Conservation (phyloP, 2,113 vertebrate species). For the Atherinomorus stipes region DNA sequence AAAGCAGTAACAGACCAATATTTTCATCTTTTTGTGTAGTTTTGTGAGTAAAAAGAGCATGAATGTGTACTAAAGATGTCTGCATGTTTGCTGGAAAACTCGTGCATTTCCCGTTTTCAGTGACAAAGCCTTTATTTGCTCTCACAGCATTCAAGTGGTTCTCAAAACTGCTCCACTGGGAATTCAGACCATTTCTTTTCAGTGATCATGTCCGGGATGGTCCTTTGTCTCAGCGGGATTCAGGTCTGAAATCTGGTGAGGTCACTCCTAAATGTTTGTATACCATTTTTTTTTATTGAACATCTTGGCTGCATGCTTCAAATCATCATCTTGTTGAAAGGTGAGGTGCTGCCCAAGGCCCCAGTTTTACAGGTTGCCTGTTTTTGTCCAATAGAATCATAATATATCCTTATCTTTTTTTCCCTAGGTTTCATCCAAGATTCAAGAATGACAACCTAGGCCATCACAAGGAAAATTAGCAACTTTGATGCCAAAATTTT, state of each 20-base stretch:
- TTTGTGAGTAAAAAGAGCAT: too few relatives aligned
- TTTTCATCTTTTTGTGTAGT: too few relatives aligned
- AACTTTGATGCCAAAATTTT: not conserved
- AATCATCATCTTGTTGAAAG: not conserved
- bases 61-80: too few relatives aligned
- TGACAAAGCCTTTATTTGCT: not conserved
- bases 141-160: not conserved
- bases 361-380: not conserved
- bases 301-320: not conserved
- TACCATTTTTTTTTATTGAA: not conserved
- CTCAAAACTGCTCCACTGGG: not conserved
- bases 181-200: not conserved
- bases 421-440: not conserved
- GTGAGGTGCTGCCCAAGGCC: not conserved
- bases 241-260: not conserved
- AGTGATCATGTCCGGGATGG: not conserved
- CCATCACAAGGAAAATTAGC: not conserved
- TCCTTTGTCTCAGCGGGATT: not conserved
- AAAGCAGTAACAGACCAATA: too few relatives aligned
- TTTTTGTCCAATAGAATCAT: not conserved
- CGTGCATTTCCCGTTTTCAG: not conserved
- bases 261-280: too few relatives aligned
- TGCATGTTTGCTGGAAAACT: too few relatives aligned
- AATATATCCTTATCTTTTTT: too few relatives aligned
- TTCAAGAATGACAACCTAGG: too few relatives aligned